Base-by-base conservation (phyloP, 2,888 invertebrate genomes). In the Melieria picta region DNA sequence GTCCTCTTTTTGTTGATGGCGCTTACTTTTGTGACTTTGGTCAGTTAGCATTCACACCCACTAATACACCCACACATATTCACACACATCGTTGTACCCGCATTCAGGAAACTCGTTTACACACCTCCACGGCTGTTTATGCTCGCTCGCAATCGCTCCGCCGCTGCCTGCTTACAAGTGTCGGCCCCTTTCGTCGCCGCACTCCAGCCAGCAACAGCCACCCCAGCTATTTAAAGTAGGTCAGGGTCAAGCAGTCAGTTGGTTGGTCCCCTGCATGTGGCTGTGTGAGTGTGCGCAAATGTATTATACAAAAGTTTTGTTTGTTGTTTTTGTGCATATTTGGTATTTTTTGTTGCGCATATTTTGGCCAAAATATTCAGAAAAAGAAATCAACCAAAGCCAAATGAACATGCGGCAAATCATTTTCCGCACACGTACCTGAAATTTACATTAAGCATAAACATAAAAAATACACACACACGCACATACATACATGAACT, bases 181-280 rank as follows among this genome's bases (percentile, higher is more conserved):
- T 30, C 30, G 30, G 30, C 30, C 30, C 30, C 30, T 2, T 30
- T 30, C 30, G 30, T 2, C 30, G 30, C 3, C 30, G 30, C 30
- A 30, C 30, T 30, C 30, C 30, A 30, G 30, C 30, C 30, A 30
- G 3, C 30, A 30, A 30, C 30, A 30, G 3, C 30, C 30, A 30
- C 30, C 30, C 2, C 30, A 30, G 30, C 30, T 30, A 30, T 30
- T 30, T 11, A 56, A 63, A 63, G 62, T 69, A 46, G 69, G 69
- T 57, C 69, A 69, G 43, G 69, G 63, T 57, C 63, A 69, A 69
- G 69, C 13, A 48, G 56, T 52, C 60, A 67, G 50, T 52, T 52
- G 45, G 60, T 60, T 60, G 43, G 67, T 60, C 52, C 60, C 52
- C 50, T 13, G 43, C 10, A 4, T 7, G 16, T 13, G 5, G 13